Evolutionary conservation across 2,888 invertebrate species (phyloP).

Genomic region (Orchesellides sinensis): DNA sequence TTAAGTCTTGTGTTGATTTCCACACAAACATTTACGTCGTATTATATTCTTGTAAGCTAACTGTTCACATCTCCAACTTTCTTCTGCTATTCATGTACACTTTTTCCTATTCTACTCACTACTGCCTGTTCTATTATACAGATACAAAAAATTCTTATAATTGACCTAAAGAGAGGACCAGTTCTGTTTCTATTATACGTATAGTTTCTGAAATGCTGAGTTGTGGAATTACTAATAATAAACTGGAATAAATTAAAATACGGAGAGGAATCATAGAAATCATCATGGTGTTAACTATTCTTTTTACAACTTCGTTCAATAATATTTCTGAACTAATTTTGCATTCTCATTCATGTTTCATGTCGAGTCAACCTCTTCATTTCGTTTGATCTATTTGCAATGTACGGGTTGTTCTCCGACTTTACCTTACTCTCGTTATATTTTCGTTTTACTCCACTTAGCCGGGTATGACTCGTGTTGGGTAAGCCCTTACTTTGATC

Average conservation of each 20-base stretch:
- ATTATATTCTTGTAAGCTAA: no score
- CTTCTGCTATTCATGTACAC: no score
- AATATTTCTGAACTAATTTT: not conserved
- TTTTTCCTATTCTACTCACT: no score
- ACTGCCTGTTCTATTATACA: no score
- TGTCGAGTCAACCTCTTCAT: slow-evolving; percentile 30
- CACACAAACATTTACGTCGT: no score
- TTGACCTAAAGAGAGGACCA: not conserved
- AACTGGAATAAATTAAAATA: slow-evolving; percentile 22
- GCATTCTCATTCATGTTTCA: slow-evolving; percentile 29
- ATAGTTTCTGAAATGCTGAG: slow-evolving; percentile 2
- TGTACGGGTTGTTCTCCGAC: not conserved
- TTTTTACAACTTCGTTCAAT: not conserved
- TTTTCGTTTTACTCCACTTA: slow-evolving; percentile 20
- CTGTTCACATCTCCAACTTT: no score
- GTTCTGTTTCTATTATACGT: not conserved
- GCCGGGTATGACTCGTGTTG: not conserved
- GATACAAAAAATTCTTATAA: no score
- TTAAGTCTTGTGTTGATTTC: no score
- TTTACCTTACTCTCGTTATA: slow-evolving; percentile 20
- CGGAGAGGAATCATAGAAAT: slow-evolving; percentile 19
- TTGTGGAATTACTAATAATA: slow-evolving; percentile 20
- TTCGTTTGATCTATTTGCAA: no score
- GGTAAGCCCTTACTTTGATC: not conserved
- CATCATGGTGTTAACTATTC: not conserved